A percentile compares a stretch with the other conserved stretches of the same genome.
Conservation (phyloP, 2,888 invertebrate genomes). For the Dinocampus coccinellae region DNA sequence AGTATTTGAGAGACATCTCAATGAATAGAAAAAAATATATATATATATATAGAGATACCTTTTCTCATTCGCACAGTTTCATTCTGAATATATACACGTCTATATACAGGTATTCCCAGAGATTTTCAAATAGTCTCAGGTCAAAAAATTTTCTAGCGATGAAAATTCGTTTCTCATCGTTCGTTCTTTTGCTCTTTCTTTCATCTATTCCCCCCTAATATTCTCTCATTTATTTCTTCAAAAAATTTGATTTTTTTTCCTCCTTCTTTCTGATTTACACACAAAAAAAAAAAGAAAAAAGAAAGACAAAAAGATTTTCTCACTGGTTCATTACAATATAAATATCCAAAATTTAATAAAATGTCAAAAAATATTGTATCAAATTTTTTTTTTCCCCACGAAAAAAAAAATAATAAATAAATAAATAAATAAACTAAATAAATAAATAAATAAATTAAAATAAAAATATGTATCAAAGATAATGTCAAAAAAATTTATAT, state of each 20-base stretch:
- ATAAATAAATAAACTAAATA: not conserved
- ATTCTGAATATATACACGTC: not conserved
- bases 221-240: not conserved
- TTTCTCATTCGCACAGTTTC: not conserved
- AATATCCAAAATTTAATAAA: no score
- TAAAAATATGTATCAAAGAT: no score
- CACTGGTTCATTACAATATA: not conserved
- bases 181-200: no score
- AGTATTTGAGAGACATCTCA: not conserved
- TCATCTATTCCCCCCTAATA: no score
- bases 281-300: not conserved
- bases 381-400: not conserved
- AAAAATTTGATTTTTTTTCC: not conserved
- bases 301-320: no score
- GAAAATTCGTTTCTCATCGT: not conserved
- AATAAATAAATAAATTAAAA: no score
- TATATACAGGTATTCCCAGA: not conserved
- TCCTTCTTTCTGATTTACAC: no score
- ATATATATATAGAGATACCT: not conserved
- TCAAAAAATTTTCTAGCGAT: not conserved
- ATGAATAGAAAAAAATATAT: no score
- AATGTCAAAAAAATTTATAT: no score
- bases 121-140: not conserved
- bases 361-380: no score
- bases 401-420: not conserved